Conservation (phyloP, 1,140 invertebrate genomes). For the Neodiprion virginianus region DNA sequence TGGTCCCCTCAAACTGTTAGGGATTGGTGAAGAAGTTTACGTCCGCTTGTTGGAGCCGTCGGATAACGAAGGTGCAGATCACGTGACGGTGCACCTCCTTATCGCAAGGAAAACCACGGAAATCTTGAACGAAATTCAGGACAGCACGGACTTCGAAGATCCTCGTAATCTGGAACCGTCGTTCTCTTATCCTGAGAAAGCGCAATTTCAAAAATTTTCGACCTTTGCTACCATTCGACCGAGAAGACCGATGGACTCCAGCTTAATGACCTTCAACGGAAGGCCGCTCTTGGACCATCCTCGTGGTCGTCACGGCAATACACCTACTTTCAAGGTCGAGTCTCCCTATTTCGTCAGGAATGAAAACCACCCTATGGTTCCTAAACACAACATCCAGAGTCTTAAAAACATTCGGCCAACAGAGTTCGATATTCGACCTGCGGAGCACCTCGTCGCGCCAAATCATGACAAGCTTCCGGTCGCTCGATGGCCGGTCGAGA, state of each 20-base stretch:
- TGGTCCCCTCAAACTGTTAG: constrained; percentile 36
- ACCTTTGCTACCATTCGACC: background rate
- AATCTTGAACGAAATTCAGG: background rate
- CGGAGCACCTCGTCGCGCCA: background rate
- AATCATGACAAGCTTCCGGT: background rate
- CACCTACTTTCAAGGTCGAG: background rate
- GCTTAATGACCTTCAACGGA: background rate
- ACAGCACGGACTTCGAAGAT: background rate
- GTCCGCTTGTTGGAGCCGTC: constrained; percentile 32
- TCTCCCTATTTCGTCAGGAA: background rate
- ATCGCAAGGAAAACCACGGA: background rate
- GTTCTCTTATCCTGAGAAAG: too few relatives aligned
- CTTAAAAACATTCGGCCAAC: background rate
- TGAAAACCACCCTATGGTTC: background rate
- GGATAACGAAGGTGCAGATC: constrained; percentile 19
- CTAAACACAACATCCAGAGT: background rate
- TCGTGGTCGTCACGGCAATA: too few relatives aligned
- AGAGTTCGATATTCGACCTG: background rate
- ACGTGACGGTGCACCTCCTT: constrained; percentile 35
- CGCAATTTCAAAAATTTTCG: background rate
- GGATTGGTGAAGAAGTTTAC: constrained; percentile 31
- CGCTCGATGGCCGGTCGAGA: background rate
- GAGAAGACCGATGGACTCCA: background rate
- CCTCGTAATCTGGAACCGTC: too few relatives aligned
- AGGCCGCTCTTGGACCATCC: too few relatives aligned